Percentiles rank a stretch among this genome's conserved stretches.
Conservation (phyloP, 2,113 vertebrate genomes). For the Camarhynchus parvulus region DNA sequence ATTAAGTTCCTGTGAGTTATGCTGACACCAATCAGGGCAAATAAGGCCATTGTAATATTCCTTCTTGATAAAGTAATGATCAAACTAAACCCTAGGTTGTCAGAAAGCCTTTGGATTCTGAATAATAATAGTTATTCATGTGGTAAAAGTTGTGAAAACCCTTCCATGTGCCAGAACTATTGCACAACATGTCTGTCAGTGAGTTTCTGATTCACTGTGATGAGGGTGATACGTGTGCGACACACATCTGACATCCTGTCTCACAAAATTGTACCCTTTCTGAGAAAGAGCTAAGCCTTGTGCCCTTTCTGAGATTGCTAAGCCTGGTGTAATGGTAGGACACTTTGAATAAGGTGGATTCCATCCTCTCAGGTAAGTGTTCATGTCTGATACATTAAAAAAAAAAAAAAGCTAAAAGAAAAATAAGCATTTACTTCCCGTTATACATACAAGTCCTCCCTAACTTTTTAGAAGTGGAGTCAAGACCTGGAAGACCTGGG, state of each 20-base stretch:
- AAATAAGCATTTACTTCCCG: not conserved
- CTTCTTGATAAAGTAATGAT: not conserved
- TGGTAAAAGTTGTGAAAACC: not conserved
- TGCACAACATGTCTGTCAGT: not conserved
- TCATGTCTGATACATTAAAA: not conserved
- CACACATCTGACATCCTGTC: not conserved
- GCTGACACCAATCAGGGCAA: not conserved
- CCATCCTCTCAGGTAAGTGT: not conserved
- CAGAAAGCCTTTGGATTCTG: not conserved
- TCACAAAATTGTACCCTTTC: not conserved
- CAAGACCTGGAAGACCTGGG: not conserved
- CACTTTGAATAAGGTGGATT: not conserved
- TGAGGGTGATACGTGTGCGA: not conserved
- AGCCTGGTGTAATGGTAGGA: not conserved
- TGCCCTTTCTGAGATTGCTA: not conserved
- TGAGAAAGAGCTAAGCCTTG: not conserved
- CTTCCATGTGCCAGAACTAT: not conserved
- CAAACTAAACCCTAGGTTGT: not conserved
- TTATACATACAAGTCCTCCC: not conserved
- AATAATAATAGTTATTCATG: not conserved
- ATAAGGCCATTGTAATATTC: not conserved
- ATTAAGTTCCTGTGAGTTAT: not conserved
- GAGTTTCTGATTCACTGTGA: not conserved
- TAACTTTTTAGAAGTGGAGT: not conserved
- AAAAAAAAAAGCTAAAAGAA: not conserved